Base-by-base conservation (phyloP, 2,797 vertebrate genomes). In the Liasis olivaceus region DNA sequence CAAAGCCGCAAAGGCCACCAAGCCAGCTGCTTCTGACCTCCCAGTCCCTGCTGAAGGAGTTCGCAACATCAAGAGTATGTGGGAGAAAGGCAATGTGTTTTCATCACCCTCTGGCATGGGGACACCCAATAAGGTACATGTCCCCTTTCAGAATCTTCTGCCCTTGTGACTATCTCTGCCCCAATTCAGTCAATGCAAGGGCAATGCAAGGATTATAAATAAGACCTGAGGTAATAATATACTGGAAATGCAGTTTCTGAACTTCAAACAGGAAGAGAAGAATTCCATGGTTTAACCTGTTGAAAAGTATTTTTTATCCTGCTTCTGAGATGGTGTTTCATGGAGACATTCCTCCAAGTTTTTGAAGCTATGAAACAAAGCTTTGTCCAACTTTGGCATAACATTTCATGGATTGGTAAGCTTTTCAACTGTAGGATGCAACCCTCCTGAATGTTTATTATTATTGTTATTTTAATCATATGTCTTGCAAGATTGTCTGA, bases 1-100 rank as follows among this genome's bases (percentile, higher is more conserved):
- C 94, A 99, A 98, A 97, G 96, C 98, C 91, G 95, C 98, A 1
- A 98, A 98, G 95, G 97, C 98, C 87, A 95, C 97, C 24, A 99
- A 99, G 95, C 96, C 98, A 0, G 98, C 98, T 66, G 98, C 98
- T 0, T 98, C 98, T 0, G 99, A 99, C 94, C 98, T 99, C 54
- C 99, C 98, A 0, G 96, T 99, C 95, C 98, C 98, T 59, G 97
- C 97, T 0, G 98, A 98, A 77, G 98, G 99, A 0, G 98, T 99
- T 42, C 98, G 99, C 92, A 99, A 97, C 86, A 99, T 99, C 96
- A 99, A 99, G 98, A 99, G 98, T 97, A 99, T 99, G 99, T 99
- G 99, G 99, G 99, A 99, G 97, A 99, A 98, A 95, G 99, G 99
- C 90, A 98, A 98, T 20, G 99, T 98, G 77, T 99, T 99, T 93